Base-by-base conservation (phyloP, 2,113 vertebrate genomes). In the Leptobrachium leishanense region DNA sequence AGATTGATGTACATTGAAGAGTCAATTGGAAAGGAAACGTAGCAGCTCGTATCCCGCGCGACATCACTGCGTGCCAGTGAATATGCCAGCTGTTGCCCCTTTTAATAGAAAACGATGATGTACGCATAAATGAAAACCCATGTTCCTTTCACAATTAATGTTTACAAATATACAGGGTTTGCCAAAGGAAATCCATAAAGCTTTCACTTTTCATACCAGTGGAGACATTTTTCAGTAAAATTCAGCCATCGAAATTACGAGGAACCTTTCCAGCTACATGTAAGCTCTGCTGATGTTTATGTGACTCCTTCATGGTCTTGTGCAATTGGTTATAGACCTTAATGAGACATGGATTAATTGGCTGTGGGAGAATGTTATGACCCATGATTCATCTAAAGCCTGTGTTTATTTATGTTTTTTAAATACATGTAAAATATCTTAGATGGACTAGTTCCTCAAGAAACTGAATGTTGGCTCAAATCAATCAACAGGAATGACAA, bases 321-420 rank as follows among this genome's bases (percentile, higher is more conserved):
- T 68, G 68, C 78, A 57, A 72, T 64, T 20, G 68, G 68, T 81
- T 81, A 81, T 81, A 81, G 64, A 53, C 43, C 78, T 68, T 81
- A 74, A 81, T 81, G 78, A 63, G 62, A 50, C 42, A 31, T 62
- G 40, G 59, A 74, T 81, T 79, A 79, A 40, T 31, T 31, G 20
- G 20, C 20, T 31, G 64, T 62, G 42, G 62, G 78, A 62, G 62
- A 62, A 68, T 79, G 69, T 72, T 41, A 50, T 50, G 46, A 4
- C 46, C 46, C 4, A 31, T 31, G 20, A 50, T 50, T 50, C 46
- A 50, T 50, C 8, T 50, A 50, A 50, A 50, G 46, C 46, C 8
- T 50, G 8, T 50, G 8, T 50, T 50, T 50, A 50, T 31, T 31
- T 31, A 31, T 31, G 20, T 31, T 31, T 31, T 31, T 31, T 31